Percentiles rank a stretch among this genome's conserved stretches.
Conservation (phyloP, 2,797 vertebrate genomes). For the Amazona finschi region DNA sequence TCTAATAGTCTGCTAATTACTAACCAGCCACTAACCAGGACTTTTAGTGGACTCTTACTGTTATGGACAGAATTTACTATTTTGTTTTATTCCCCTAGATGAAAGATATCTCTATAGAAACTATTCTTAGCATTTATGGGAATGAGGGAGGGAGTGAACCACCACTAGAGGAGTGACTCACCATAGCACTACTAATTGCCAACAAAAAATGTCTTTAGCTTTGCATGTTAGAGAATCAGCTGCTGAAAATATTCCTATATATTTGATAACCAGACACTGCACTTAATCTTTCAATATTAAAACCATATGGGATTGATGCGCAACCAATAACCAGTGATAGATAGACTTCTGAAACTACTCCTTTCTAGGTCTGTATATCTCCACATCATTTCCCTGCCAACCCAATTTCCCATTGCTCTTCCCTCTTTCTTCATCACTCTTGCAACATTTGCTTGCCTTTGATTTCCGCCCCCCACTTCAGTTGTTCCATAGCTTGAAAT, state of each 20-base stretch:
- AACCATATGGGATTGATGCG: background rate
- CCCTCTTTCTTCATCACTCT: background rate
- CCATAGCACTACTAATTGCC: constrained; percentile 25
- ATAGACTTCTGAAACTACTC: background rate
- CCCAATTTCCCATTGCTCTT: background rate
- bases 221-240: constrained; percentile 9
- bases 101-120: constrained; percentile 28
- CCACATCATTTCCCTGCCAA: background rate
- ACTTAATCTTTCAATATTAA: background rate
- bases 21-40: background rate
- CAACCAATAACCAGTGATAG: background rate
- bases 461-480: background rate
- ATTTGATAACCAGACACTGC: background rate
- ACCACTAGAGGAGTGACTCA: constrained; percentile 63
- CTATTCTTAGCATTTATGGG: constrained; percentile 61
- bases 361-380: background rate
- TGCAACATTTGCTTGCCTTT: constrained; percentile 11
- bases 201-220: background rate
- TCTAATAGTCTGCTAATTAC: background rate
- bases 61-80: background rate
- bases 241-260: background rate
- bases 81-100: constrained; percentile 12
- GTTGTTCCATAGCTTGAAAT: background rate
- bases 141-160: background rate
- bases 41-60: background rate